phyloP scores from a whole-genome alignment of 2,113 vertebrate genomes.

The Alosa alosa region DNA sequence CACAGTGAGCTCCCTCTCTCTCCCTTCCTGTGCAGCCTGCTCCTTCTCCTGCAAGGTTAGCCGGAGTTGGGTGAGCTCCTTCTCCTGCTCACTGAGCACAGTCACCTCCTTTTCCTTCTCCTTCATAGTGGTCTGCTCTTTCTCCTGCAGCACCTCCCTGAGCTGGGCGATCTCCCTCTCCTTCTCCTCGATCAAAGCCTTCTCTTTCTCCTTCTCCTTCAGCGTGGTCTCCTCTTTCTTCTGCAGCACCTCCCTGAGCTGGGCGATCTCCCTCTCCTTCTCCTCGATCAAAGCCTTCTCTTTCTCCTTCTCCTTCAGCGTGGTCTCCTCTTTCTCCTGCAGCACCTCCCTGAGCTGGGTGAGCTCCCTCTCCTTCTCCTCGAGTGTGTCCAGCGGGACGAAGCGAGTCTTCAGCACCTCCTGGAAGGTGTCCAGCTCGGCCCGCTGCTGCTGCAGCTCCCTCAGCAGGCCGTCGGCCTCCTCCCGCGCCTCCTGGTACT shows the following conservation, averaged over 20 bases:
- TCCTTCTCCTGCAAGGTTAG: not conserved
- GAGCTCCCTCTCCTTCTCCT: constrained; percentile 68
- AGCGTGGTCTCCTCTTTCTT: constrained; percentile 59
- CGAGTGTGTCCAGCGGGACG: constrained; percentile 61
- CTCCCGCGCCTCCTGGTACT: constrained; percentile 57
- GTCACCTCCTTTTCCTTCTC: not conserved
- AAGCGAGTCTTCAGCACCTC: constrained; percentile 78
- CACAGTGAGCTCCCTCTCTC: not conserved
- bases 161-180: not conserved
- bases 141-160: not conserved
- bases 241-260: not conserved
- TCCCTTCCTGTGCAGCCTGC: not conserved
- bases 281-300: not conserved
- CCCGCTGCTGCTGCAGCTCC: constrained; percentile 77
- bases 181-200: not conserved
- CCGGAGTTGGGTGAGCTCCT: not conserved
- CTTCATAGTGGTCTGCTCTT: not conserved
- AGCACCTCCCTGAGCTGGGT: constrained; percentile 47
- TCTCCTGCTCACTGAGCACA: not conserved
- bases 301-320: not conserved
- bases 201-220: not conserved
- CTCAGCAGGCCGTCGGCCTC: constrained; percentile 69
- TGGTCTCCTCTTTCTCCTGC: constrained; percentile 61
- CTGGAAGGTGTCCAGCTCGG: constrained; percentile 79
- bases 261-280: not conserved